Evolutionary conservation across 1,140 invertebrate species (phyloP), one percentile per base, ranked within the genome.

Genomic region (Caenorhabditis inopinata): DNA sequence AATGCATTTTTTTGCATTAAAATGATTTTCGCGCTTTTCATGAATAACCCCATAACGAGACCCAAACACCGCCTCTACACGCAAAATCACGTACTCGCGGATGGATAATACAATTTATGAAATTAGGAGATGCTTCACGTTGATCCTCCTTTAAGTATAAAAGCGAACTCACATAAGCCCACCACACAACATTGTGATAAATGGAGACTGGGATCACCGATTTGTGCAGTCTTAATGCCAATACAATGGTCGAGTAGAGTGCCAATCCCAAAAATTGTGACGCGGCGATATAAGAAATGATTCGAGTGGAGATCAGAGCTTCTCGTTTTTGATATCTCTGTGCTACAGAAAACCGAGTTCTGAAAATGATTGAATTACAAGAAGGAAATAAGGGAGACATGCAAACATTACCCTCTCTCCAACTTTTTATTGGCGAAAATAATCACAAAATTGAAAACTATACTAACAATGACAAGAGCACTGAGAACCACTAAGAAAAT

Each of bases 151-250:
- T 7, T 7, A 42, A 42, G 38, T 42, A 42, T 42, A 7, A 21
- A 14, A 14, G 9, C 1, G 27, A 62, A 68, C 58, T 68, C 32
- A 68, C 58, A 68, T 68, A 68, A 1, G 58, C 58, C 58, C 58
- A 68, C 58, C 58, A 68, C 1, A 68, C 58, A 18, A 68, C 38
- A 68, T 68, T 68, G 23, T 68, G 58, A 21, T 68, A 68, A 11
- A 68, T 68, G 3, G 58, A 38, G 32, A 68, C 32, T 5, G 58
- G 58, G 38, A 68, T 68, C 58, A 68, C 38, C 38, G 58, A 42
- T 42, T 68, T 68, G 27, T 68, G 58, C 2, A 68, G 32, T 68
- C 58, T 68, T 18, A 68, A 38, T 11, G 58, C 38, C 5, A 68
- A 29, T 6, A 68, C 58, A 5, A 68, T 68, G 2, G 58, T 68